Evolutionary conservation across 2,888 invertebrate species (phyloP).

Genomic region (Patella depressa): DNA sequence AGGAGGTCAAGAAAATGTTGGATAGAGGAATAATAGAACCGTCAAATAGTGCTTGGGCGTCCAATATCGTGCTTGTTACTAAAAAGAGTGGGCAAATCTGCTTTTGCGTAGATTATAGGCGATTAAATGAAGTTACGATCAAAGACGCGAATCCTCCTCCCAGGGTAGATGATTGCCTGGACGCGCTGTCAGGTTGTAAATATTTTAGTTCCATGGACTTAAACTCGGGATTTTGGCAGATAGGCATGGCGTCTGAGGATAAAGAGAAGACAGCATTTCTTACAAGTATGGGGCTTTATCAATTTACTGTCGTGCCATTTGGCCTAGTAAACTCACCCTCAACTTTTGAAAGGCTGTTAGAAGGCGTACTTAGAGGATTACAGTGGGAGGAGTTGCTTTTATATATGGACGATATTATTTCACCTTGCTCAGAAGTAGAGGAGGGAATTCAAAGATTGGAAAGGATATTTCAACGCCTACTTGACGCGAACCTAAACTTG

Average conservation of each 20-base stretch:
- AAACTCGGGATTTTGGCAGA: constrained; percentile 38
- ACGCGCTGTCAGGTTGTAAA: constrained; percentile 31
- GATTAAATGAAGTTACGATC: constrained; percentile 33
- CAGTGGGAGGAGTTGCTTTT: constrained; percentile 37
- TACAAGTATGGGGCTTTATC: constrained; percentile 31
- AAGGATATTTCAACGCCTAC: constrained; percentile 11
- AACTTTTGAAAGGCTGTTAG: constrained; percentile 46
- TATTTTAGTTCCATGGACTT: constrained; percentile 42
- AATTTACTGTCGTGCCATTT: constrained; percentile 37
- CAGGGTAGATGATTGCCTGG: constrained; percentile 37
- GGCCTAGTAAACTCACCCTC: constrained; percentile 39
- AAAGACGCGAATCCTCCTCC: constrained; percentile 38
- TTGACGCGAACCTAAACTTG: constrained; percentile 9
- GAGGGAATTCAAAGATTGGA: constrained; percentile 5
- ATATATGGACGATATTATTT: constrained; percentile 43
- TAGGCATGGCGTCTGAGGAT: constrained; percentile 30
- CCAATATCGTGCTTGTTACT: constrained; percentile 33
- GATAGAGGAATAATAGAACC: constrained; percentile 34
- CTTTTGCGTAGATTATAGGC: constrained; percentile 40
- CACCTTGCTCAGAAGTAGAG: constrained; percentile 26
- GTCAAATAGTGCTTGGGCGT: constrained; percentile 35
- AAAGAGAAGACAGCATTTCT: constrained; percentile 40
- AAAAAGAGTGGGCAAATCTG: constrained; percentile 34
- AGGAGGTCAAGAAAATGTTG: constrained; percentile 32
- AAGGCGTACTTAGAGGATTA: constrained; percentile 36